Conservation (phyloP, 2,113 vertebrate species). For the Toxotes jaculatrix region DNA sequence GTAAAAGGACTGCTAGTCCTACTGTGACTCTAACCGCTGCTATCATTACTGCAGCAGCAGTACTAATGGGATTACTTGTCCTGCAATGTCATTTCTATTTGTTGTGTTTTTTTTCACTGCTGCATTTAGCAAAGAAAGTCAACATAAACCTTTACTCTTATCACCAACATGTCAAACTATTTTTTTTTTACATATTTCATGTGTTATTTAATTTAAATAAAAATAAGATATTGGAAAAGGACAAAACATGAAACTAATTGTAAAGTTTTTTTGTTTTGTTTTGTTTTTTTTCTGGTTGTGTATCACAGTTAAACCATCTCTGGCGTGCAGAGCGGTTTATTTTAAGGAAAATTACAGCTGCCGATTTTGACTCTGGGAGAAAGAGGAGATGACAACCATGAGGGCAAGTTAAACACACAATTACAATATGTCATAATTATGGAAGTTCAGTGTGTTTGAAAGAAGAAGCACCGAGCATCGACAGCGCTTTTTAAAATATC, state of each 20-base stretch:
- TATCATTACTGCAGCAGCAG: background rate
- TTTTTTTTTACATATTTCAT: background rate
- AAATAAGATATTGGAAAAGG: background rate
- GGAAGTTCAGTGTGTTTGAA: background rate
- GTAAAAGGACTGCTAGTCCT: background rate
- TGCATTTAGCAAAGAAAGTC: background rate
- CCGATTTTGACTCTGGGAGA: background rate
- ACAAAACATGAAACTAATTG: background rate
- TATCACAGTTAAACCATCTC: background rate
- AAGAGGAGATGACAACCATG: background rate
- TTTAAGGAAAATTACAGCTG: conserved; percentile 23
- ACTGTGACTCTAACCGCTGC: background rate
- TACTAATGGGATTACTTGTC: no score
- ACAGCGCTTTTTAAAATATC: background rate
- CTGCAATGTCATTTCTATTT: background rate
- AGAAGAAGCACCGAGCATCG: background rate
- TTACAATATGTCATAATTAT: background rate
- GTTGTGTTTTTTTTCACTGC: background rate
- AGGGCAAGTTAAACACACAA: background rate
- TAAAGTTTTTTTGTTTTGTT: background rate
- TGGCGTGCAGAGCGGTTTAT: background rate
- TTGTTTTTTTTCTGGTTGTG: background rate
- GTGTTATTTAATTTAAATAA: background rate
- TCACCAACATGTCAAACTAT: background rate
- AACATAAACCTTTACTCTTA: background rate